Percentiles rank a stretch among this genome's conserved stretches.
phyloP scores from a whole-genome alignment of 1,140 invertebrate genomes.

The Drosophila oshimai region DNA sequence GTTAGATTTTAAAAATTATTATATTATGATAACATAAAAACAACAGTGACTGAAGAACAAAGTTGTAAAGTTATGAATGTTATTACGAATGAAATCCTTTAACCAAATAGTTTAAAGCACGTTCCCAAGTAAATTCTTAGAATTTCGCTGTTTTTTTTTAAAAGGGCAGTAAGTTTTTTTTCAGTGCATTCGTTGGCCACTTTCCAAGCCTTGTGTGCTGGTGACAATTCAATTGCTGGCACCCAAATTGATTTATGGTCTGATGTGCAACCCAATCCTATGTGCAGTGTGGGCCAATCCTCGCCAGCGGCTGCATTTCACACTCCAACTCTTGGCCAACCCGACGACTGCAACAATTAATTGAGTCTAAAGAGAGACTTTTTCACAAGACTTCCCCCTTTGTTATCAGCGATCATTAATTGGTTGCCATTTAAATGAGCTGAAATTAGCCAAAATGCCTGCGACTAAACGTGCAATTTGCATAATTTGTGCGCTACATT shows the following conservation, averaged over 20 bases:
- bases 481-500: conserved; percentile 50
- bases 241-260: conserved; percentile 27
- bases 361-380: conserved; percentile 2
- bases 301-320: conserved; percentile 24
- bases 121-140: no score
- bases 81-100: no score
- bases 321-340: conserved; percentile 29
- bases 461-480: conserved; percentile 54
- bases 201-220: neutral
- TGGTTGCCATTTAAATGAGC: conserved; percentile 55
- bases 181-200: neutral
- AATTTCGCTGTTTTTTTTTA: no score
- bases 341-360: conserved; percentile 19
- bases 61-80: no score
- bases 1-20: no score
- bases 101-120: no score
- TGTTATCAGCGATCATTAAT: conserved; percentile 47
- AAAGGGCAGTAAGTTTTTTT: neutral
- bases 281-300: conserved; percentile 16
- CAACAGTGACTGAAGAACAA: no score
- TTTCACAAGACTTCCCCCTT: conserved; percentile 41
- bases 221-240: conserved; percentile 32
- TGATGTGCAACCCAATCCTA: conserved; percentile 6
- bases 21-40: no score
- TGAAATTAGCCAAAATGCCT: conserved; percentile 52